Base-by-base conservation (phyloP, 2,888 invertebrate species). In the Antheraea assamensis region DNA sequence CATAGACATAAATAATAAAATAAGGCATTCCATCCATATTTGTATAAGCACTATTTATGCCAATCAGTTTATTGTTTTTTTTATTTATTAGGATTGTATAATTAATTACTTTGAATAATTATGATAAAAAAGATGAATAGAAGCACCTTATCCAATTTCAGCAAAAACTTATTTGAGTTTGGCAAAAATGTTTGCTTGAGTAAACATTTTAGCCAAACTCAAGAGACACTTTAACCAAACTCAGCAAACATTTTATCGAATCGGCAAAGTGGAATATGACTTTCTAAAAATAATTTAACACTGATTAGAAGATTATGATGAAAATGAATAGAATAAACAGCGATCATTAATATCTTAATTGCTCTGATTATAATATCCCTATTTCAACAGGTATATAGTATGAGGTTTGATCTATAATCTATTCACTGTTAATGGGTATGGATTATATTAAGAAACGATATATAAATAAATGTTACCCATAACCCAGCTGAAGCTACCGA, bases 401-500 rank as follows among this genome's bases (percentile, higher is more conserved):
- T n/a, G n/a, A n/a, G n/a, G n/a, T n/a, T n/a, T n/a, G n/a, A n/a
- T n/a, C n/a, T n/a, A n/a, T n/a, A n/a, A n/a, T n/a, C n/a, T n/a
- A n/a, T n/a, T n/a, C n/a, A n/a, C n/a, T 24, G n/a, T 58, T 2
- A 2, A n/a, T 58, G 10, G 15, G 24, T 2, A 58, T 13, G 8
- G 13, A 15, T n/a, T 7, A 58, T 58, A 24, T 27, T 15, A 15
- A 1, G 0, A 27, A 61, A 17, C 5, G 17, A 4, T 24, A n/a
- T 58, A 64, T 64, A 27, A 15, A 10, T 19, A n/a, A 13, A 10
- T 78, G 93, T 86, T 78, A 97, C 97, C 98, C 96, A 97, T 97
- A 75, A 97, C 95, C 99, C 98, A 98, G 88, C 97, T 98, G 88
- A 97, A 98, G 75, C 97, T 98, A 47, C 98, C 99, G 76, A 98